Evolutionary conservation across 2,113 vertebrate genomes (phyloP).

Genomic region (Edolisoma coerulescens): DNA sequence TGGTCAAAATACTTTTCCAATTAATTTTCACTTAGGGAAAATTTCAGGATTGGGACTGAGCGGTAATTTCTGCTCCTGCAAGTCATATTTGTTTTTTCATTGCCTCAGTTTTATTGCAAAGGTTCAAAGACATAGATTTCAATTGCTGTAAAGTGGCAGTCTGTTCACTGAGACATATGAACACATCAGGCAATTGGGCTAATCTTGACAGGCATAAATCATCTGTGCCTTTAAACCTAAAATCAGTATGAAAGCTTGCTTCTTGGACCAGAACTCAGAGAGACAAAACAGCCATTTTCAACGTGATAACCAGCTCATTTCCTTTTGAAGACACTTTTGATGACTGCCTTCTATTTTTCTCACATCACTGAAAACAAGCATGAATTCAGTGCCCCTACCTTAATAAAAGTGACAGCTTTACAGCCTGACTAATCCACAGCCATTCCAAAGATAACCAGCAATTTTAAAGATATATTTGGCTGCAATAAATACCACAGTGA

Average conservation of each 20-base stretch:
- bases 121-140: background rate
- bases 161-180: background rate
- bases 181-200: background rate
- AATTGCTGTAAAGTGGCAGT: background rate
- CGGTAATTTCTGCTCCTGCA: background rate
- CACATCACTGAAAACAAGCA: background rate
- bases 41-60: background rate
- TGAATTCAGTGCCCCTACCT: background rate
- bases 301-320: background rate
- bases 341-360: background rate
- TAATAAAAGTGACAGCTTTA: constrained; percentile 1
- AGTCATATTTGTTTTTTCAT: background rate
- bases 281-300: background rate
- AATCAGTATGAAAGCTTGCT: background rate
- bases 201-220: background rate
- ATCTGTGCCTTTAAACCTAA: background rate
- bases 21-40: background rate
- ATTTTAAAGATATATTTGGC: background rate
- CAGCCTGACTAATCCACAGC: background rate
- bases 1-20: background rate
- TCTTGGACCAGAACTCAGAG: background rate
- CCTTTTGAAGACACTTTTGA: background rate
- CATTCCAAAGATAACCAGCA: background rate
- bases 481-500: background rate
- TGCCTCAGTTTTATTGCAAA: background rate